phyloP scores from a whole-genome alignment of 2,888 invertebrate genomes.

The Thera britannica region DNA sequence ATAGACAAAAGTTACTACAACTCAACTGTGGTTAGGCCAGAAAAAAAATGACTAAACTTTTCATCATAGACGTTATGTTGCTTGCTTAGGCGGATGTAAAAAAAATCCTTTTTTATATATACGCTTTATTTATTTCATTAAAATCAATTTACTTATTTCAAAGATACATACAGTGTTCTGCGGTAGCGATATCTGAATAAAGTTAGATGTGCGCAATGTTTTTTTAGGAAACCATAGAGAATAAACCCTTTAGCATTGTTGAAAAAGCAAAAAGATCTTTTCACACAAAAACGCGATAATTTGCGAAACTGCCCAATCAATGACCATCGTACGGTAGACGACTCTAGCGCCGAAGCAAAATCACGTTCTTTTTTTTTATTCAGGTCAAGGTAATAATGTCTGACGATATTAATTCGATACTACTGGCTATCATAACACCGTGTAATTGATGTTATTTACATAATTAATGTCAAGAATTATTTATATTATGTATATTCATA shows the following conservation, averaged over 20 bases:
- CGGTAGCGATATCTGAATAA: too few relatives aligned
- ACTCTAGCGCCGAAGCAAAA: background rate
- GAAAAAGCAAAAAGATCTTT: background rate
- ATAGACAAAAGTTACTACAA: too few relatives aligned
- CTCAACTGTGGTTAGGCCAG: too few relatives aligned
- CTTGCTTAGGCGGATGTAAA: too few relatives aligned
- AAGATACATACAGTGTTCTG: too few relatives aligned
- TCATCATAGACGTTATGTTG: too few relatives aligned
- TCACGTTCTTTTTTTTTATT: background rate
- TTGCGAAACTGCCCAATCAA: background rate
- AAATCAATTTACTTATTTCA: too few relatives aligned
- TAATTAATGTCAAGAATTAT: background rate
- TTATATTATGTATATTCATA: background rate
- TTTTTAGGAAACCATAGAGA: too few relatives aligned
- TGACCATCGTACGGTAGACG: background rate
- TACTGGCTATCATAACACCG: conserved; percentile 4
- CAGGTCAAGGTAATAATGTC: conserved; percentile 10
- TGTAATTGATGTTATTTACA: conserved; percentile 19
- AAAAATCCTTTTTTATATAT: too few relatives aligned
- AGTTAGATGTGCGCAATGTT: too few relatives aligned
- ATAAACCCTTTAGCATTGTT: background rate
- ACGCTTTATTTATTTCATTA: too few relatives aligned
- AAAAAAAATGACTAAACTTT: too few relatives aligned
- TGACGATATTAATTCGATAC: conserved; percentile 9
- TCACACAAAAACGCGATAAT: background rate